These are phyloP conservation scores for Myotis davidii DNA, from an alignment of 2,113 vertebrate genomes.

Conservation along the genomic window DNA sequence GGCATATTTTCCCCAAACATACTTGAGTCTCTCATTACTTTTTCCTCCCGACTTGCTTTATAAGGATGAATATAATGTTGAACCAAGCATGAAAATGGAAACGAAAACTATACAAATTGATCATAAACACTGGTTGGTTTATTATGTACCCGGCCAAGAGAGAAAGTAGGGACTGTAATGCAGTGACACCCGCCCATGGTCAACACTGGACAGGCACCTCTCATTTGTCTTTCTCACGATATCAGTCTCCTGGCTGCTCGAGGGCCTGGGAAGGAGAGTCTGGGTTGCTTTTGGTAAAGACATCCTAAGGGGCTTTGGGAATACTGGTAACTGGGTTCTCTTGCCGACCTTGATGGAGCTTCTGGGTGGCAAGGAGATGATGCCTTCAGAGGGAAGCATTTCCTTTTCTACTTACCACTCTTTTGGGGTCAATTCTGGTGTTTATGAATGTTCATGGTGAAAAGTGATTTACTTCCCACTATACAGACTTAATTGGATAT, in stretches of 20 bases:
- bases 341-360: background rate
- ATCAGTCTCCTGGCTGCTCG: background rate
- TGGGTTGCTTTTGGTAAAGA: background rate
- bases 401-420: background rate
- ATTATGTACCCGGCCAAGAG: background rate
- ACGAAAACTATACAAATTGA: background rate
- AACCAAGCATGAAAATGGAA: conserved; percentile 19
- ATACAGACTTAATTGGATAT: background rate
- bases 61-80: background rate
- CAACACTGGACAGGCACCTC: background rate
- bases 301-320: background rate
- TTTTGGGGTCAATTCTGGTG: background rate
- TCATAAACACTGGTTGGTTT: background rate
- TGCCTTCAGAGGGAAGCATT: background rate
- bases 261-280: background rate
- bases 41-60: background rate
- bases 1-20: background rate
- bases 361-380: background rate
- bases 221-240: background rate
- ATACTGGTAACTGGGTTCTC: background rate
- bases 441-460: background rate
- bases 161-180: background rate
- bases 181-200: background rate
- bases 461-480: background rate
- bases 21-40: background rate